Conservation (phyloP, 2,888 invertebrate genomes). For the Periphyllus acericola region DNA sequence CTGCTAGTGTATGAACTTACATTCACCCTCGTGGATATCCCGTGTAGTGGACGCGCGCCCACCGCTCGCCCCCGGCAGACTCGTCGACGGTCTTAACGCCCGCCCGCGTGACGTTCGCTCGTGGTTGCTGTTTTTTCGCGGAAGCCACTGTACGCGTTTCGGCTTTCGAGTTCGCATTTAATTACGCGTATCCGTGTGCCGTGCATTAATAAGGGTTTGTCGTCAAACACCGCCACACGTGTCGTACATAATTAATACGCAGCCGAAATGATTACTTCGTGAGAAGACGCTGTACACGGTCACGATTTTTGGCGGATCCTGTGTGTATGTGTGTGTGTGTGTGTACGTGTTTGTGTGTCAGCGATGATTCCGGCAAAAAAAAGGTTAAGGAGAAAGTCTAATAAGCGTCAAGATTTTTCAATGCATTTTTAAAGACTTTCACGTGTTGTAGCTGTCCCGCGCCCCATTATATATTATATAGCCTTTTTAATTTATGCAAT, state of each 20-base stretch:
- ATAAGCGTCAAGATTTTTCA: too few species aligned
- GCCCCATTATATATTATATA: too few species aligned
- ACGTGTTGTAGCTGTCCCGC: too few species aligned
- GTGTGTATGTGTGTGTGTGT: background rate
- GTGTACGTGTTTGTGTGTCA: background rate
- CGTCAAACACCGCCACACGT: background rate
- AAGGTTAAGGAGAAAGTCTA: background rate
- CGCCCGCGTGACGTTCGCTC: background rate
- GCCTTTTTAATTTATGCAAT: too few species aligned
- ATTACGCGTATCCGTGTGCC: background rate
- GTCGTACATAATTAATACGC: slow-evolving; percentile 19
- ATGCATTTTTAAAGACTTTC: too few species aligned
- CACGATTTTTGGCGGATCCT: background rate
- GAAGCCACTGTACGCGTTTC: background rate
- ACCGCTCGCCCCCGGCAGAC: background rate
- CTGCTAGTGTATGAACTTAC: too few species aligned
- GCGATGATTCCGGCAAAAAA: background rate
- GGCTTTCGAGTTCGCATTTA: background rate
- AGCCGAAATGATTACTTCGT: background rate
- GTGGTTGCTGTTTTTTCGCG: background rate
- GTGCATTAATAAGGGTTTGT: background rate
- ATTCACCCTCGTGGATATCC: too few species aligned
- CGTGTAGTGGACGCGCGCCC: background rate
- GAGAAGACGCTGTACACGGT: background rate
- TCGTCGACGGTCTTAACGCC: background rate